Evolutionary conservation across 2,797 vertebrate genomes (phyloP), one percentile per base, ranked within the genome.

Genomic region (Melanotaenia pygmaea): DNA sequence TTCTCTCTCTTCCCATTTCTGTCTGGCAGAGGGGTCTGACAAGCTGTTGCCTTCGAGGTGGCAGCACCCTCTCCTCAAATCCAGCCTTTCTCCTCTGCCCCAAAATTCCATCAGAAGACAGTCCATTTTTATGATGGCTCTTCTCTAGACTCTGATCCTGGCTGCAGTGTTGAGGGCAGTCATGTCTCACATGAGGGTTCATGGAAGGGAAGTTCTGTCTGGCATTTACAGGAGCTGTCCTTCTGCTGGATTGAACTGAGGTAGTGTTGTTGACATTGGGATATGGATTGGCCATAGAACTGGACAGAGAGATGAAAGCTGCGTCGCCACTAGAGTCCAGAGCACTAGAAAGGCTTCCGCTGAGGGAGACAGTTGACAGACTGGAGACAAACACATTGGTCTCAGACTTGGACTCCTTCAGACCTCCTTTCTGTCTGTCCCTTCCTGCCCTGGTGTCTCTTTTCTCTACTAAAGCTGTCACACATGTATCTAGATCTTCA

Each of bases 191-290:
- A 76, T 91, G 94, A 87, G 70, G 92, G 93, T 89, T 74, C 64
- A 70, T 85, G 83, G 90, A 81, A 74, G 79, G 86, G 79, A 87
- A 85, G 86, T 89, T 87, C 47, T 88, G 86, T 77, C 93, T 94
- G 66, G 81, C 70, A 70, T 87, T 89, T 76, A 90, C 76, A 82
- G 91, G 71, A 70, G 71, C 80, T 12, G 79, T 83, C 90, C 91
- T 90, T 92, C 88, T 90, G 85, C 74, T 91, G 81, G 80, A 83
- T 82, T 94, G 94, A 86, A 86, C 93, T 96, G 98, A 98, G 98
- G 97, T 99, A 98, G 96, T 84, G 87, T 92, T 91, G 83, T 85
- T 95, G 77, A 93, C 91, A 69, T 78, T 79, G 34, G 78, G 65
- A 67, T 83, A 88, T 47, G 65, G 68, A 72, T 83, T 74, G 66